Evolutionary conservation across 2,113 vertebrate species (phyloP).

Genomic region (Onychorhynchus coronatus): DNA sequence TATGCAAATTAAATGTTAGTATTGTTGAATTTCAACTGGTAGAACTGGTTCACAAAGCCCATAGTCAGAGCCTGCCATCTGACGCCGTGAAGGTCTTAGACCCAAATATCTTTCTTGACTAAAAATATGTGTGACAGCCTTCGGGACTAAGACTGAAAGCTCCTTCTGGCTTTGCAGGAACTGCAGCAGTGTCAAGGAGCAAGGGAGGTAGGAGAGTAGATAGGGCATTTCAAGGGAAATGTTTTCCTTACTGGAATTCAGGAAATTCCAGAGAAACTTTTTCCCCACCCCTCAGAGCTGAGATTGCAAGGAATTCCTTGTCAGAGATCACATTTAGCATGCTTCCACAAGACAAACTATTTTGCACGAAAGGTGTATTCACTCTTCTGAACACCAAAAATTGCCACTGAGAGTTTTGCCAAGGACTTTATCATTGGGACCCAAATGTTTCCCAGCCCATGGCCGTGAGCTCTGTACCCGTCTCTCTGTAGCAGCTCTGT

Average conservation of each 20-base stretch:
- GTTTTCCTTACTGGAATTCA: background rate
- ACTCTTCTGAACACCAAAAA: background rate
- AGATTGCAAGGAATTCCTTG: background rate
- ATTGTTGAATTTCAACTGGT: conserved; percentile 17
- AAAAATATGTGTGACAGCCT: background rate
- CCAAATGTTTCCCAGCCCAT: background rate
- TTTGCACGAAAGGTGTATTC: background rate
- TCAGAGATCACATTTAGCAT: background rate
- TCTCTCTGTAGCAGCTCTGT: background rate
- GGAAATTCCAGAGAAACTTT: background rate
- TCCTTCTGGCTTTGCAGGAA: background rate
- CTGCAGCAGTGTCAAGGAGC: background rate
- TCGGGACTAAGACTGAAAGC: conserved; percentile 24
- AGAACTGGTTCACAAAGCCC: background rate
- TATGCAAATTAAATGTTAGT: conserved; percentile 41
- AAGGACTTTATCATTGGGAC: background rate
- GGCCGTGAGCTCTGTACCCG: background rate
- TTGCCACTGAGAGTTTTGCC: conserved; percentile 33
- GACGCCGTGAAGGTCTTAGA: background rate
- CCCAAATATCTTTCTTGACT: conserved; percentile 25
- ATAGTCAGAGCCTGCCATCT: background rate
- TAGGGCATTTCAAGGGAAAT: conserved; percentile 1
- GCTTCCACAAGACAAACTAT: conserved; percentile 2
- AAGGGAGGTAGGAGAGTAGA: background rate
- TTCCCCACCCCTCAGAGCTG: background rate